Evolutionary conservation across 1,140 invertebrate genomes (phyloP), one percentile per base, ranked within the genome.

Genomic region (Megalopta genalis): DNA sequence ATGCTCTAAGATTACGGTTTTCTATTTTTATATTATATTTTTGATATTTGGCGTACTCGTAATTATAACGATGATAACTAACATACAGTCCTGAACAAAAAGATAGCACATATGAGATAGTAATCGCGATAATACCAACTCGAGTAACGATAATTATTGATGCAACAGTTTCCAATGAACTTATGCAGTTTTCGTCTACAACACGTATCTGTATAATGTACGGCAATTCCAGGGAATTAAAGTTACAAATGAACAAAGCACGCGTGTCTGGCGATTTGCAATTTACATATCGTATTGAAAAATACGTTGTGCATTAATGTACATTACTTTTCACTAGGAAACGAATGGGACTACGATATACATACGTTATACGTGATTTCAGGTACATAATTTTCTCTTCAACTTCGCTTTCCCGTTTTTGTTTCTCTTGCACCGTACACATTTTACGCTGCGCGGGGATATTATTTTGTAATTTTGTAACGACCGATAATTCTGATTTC

Each of bases 251-350:
- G 39, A 37, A 69, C 8, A 21, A 18, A 1, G 5, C 27, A 37
- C 37, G 10, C 27, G 25, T 18, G 67, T 59, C 23, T 25, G 25
- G 18, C 46, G 69, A 69, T 52, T 42, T 77, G 54, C 60, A 68
- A 57, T 77, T 77, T 70, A 68, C 21, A 67, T 63, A 67, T 63
- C 57, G 23, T 25, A 70, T 70, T 37, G 37, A 70, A 70, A 66
- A 23, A 46, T 16, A 70, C 37, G 21, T 70, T 39, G 25, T 18
- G 8, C 42, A 49, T 68, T 49, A 27, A 57, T 32, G 25, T 5
- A 21, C 2, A 63, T 63, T 37, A 21, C 21, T 63, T 63, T 37
- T 63, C 60, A 57, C 18, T 52, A 52, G 16, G 18, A 6, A 21
- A 52, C 21, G 21, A n/a, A 57, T 57, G 5, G 6, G n/a, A 1